Evolutionary conservation across 2,888 invertebrate species (phyloP).

Genomic region (Caenorhabditis panamensis): DNA sequence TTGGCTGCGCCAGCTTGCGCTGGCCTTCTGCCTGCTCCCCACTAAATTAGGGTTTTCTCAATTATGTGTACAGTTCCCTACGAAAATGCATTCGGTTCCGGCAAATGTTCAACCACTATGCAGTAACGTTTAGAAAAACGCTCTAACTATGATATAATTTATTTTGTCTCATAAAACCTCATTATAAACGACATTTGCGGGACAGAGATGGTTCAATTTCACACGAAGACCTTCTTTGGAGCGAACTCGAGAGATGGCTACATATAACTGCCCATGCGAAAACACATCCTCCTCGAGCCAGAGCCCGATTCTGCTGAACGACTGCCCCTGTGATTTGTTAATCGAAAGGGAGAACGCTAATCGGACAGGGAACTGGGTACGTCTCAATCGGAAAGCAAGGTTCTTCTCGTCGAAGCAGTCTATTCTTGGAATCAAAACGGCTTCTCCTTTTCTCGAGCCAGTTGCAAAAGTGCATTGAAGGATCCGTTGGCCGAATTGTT

Average conservation of each 20-base stretch:
- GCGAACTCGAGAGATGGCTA: neutral
- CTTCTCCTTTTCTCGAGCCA: neutral
- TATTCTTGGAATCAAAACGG: conserved; percentile 4
- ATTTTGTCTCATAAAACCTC: no score
- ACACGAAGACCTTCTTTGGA: neutral
- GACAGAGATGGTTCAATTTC: no score
- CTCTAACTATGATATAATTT: no score
- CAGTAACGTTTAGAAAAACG: no score
- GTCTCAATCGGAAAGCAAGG: conserved; percentile 11
- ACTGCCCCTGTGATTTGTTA: conserved; percentile 70
- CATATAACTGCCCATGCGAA: neutral
- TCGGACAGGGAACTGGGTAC: conserved; percentile 28
- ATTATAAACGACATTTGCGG: no score
- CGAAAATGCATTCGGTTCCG: no score
- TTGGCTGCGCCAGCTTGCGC: no score
- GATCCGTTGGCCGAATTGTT: neutral
- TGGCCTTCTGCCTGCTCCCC: no score
- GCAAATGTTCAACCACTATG: no score
- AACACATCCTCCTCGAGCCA: neutral
- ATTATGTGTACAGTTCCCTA: no score
- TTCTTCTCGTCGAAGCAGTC: conserved; percentile 15
- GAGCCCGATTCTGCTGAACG: conserved; percentile 63
- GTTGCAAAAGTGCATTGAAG: conserved; percentile 2
- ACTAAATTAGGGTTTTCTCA: no score
- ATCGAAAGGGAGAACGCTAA: conserved; percentile 68